A percentile compares a stretch with the other conserved stretches of the same genome.
These are phyloP conservation scores for Passer montanus DNA, from an alignment of 2,113 vertebrate genomes.

Conservation along the genomic window DNA sequence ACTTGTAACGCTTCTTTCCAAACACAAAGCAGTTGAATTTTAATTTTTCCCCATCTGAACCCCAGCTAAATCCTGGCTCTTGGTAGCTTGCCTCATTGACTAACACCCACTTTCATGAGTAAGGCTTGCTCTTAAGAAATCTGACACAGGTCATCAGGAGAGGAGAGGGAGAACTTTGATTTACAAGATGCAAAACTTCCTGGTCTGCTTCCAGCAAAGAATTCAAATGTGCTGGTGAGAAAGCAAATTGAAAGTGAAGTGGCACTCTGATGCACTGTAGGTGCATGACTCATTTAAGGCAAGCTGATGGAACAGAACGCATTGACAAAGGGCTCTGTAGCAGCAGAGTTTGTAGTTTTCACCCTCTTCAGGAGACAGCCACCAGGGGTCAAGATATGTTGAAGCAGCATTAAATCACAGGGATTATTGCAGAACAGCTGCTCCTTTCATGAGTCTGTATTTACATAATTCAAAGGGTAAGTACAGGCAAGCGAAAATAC, in stretches of 20 bases:
- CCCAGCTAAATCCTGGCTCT: not conserved
- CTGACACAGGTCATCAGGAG: not conserved
- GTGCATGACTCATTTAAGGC: not conserved
- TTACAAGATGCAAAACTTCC: not conserved
- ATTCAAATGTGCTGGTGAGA: not conserved
- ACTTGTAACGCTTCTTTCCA: not conserved
- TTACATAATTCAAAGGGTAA: constrained; percentile 21
- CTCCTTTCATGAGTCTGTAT: not conserved
- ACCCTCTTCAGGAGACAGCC: not conserved
- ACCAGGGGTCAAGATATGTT: not conserved
- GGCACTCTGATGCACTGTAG: not conserved
- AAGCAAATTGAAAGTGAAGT: not conserved
- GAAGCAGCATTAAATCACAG: constrained; percentile 11
- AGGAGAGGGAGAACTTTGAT: not conserved
- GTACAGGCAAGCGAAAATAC: not conserved
- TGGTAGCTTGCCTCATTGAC: not conserved
- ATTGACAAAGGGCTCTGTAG: not conserved
- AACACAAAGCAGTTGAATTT: not conserved
- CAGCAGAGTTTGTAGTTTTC: not conserved
- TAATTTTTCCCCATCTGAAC: not conserved
- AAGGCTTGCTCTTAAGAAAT: not conserved
- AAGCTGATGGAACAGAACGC: not conserved
- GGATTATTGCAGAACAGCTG: not conserved
- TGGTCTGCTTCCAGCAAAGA: not conserved
- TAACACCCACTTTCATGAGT: not conserved